phyloP scores from a whole-genome alignment of 2,888 invertebrate species.

The Coremacera marginata region DNA sequence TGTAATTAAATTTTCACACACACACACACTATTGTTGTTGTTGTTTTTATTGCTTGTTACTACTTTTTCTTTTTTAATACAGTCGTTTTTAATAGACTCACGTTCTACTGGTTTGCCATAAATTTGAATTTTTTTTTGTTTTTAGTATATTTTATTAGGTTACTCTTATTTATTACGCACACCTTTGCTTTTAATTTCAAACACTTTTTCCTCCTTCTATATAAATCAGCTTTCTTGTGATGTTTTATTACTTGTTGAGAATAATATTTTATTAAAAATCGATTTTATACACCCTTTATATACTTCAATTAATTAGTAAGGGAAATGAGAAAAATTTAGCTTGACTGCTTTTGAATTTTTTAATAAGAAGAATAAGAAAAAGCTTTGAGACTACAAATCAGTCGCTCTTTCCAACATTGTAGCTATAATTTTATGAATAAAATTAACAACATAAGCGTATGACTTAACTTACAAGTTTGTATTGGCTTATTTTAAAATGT shows the following conservation, averaged over 20 bases:
- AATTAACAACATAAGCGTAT: no score
- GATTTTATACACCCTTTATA: no score
- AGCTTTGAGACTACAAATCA: no score
- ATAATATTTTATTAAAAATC: no score
- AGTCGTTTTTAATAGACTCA: background rate
- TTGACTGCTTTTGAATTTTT: no score
- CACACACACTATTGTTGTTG: background rate
- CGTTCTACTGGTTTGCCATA: background rate
- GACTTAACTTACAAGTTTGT: no score
- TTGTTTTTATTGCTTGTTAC: background rate
- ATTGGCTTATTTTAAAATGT: no score
- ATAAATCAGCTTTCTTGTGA: background rate
- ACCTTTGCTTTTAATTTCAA: background rate
- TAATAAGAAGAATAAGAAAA: no score
- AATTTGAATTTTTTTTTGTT: conserved; percentile 13
- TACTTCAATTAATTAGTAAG: no score
- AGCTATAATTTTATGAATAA: no score
- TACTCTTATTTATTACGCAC: background rate
- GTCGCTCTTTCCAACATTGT: no score
- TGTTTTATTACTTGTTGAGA: background rate
- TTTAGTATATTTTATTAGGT: background rate
- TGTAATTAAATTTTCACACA: conserved; percentile 20
- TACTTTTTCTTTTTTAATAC: background rate
- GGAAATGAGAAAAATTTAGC: no score
- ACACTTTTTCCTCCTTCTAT: background rate